These are phyloP conservation scores for Rhopilema esculentum DNA, from an alignment of 30 jellyfish, hydroid and myxozoan species.

Conservation along the genomic window DNA sequence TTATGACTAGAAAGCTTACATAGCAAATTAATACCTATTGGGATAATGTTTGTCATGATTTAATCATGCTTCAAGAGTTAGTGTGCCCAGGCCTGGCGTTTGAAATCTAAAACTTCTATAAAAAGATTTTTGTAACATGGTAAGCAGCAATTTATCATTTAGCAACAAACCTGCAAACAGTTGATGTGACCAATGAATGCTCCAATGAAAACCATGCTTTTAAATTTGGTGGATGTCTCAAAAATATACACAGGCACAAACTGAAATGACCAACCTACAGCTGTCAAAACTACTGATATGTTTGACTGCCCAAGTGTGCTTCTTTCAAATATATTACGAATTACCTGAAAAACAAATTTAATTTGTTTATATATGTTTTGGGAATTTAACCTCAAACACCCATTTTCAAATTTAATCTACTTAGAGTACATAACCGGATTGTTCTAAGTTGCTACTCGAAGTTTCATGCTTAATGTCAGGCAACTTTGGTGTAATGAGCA, in stretches of 20 bases:
- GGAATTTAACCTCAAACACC: neutral
- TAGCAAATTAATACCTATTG: too few species aligned
- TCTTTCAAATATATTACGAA: slow-evolving; percentile 17
- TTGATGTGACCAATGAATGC: slow-evolving; percentile 38
- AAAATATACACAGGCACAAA: slow-evolving; percentile 22
- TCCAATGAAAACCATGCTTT: slow-evolving; percentile 32
- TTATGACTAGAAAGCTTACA: too few species aligned
- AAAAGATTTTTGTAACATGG: neutral
- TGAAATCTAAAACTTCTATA: neutral
- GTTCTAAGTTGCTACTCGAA: too few species aligned
- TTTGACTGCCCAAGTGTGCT: slow-evolving; percentile 58
- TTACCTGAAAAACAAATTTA: slow-evolving; percentile 2
- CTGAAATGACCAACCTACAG: slow-evolving; percentile 36
- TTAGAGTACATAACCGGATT: neutral
- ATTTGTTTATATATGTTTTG: neutral
- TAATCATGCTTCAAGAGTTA: too few species aligned
- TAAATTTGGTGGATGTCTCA: slow-evolving; percentile 22
- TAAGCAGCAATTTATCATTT: too few species aligned
- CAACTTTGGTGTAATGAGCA: too few species aligned
- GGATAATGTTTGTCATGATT: too few species aligned
- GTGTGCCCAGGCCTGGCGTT: too few species aligned
- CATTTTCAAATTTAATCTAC: neutral
- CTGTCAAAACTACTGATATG: slow-evolving; percentile 53
- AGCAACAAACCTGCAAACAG: slow-evolving; percentile 50
- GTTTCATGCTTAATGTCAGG: too few species aligned